Evolutionary conservation across 2,113 vertebrate species (phyloP), one percentile per base, ranked within the genome.

Genomic region (Mobula birostris): DNA sequence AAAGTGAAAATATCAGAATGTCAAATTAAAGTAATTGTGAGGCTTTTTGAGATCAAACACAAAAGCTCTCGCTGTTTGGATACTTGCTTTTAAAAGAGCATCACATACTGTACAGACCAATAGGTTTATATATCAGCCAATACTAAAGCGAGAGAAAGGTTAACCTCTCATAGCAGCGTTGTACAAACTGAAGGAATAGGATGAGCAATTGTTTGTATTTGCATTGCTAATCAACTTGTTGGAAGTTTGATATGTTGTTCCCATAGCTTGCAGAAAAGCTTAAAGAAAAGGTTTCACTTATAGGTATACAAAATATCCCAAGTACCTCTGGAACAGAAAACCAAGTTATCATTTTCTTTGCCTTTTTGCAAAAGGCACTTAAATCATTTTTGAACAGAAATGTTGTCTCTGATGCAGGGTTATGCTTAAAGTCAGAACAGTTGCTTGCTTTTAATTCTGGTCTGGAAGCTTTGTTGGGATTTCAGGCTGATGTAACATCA

Each of bases 401-500:
- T 70, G 56, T n/a, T 15, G 66, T 56, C 9, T 74, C 70, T 76
- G 24, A 76, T 27, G 40, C 70, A 92, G 90, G 94, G 94, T 95
- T 95, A 94, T 56, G 40, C 95, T 95, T 95, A 68, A 93, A 94
- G 95, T 95, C 94, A 95, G 85, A 88, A 90, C 61, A 1, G 32
- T 14, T 88, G 85, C n/a, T 90, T 90, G 85, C 85, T 66, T 68
- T 90, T 90, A 95, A 32, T 94, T 48, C 91, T 15, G 70, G 14
- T 93, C 24, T 93, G 70, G 70, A 74, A 94, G 95, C 68, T 94
- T 0, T 94, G 79, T 83, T 95, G 94, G 95, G 97, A 95, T 96
- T 95, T 93, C 95, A 95, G 96, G 95, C 95, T 95, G 95, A 96
- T 97, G 96, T 97, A 97, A 96, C 96, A 96, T 96, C 95, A 94